These are phyloP conservation scores for Erebia palarica DNA, from an alignment of 2,888 invertebrate species.

Conservation along the genomic window DNA sequence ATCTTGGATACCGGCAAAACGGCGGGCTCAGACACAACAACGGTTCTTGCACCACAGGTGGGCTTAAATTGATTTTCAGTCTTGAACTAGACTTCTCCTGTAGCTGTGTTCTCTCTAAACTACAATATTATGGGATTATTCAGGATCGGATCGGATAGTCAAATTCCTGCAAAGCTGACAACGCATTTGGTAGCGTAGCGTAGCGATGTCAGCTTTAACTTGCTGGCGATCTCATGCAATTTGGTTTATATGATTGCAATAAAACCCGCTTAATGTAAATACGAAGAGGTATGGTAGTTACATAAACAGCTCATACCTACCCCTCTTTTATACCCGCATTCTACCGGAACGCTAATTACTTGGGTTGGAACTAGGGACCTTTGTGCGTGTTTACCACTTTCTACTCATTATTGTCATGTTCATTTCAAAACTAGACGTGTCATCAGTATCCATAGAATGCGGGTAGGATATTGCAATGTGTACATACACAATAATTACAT, in stretches of 20 bases:
- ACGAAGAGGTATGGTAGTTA: not conserved
- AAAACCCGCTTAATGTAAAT: not conserved
- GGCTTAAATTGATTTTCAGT: conserved; percentile 34
- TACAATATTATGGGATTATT: too few relatives aligned
- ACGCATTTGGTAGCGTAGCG: too few relatives aligned
- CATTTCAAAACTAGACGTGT: conserved; percentile 2
- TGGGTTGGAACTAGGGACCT: conserved; percentile 1
- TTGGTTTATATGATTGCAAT: not conserved
- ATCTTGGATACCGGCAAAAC: conserved; percentile 67
- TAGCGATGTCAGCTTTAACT: too few relatives aligned
- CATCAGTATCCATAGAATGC: conserved; percentile 11
- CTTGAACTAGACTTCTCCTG: too few relatives aligned
- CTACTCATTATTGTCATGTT: conserved; percentile 11
- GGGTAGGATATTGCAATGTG: conserved; percentile 11
- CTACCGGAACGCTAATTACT: conserved; percentile 9
- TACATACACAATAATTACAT: not conserved
- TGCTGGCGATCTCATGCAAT: not conserved
- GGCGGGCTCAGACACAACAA: conserved; percentile 64
- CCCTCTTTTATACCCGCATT: conserved; percentile 15
- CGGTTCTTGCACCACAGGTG: conserved; percentile 75
- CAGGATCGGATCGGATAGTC: too few relatives aligned
- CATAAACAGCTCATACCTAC: not conserved
- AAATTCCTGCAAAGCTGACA: too few relatives aligned
- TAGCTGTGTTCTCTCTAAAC: too few relatives aligned
- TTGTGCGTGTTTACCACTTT: conserved; percentile 2